Conservation (phyloP, 23 tunicate species). For the Oikopleura dioica region DNA sequence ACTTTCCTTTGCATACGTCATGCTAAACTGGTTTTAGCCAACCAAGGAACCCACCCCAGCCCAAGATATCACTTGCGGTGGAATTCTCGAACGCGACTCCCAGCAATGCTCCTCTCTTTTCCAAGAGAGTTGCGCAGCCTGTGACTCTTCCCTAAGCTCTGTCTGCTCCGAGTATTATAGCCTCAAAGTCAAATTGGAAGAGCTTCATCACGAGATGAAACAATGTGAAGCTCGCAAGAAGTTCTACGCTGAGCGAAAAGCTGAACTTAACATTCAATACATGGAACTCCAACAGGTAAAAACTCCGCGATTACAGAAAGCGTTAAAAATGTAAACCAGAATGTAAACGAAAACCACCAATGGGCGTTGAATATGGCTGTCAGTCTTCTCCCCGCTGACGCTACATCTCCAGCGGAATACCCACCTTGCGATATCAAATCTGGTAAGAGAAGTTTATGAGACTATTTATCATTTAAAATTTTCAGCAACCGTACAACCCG, state of each 20-base stretch:
- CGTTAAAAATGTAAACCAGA: neutral
- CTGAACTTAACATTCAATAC: neutral
- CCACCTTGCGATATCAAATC: no score
- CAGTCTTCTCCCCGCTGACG: no score
- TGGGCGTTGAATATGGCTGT: neutral
- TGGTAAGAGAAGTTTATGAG: no score
- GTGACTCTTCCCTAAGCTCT: neutral
- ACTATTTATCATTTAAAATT: neutral
- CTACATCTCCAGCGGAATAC: no score
- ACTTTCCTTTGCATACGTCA: no score
- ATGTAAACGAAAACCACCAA: neutral
- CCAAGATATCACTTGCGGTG: slow-evolving; percentile 6
- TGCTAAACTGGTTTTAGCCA: no score
- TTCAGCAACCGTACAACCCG: neutral
- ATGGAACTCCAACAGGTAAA: neutral
- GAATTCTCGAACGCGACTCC: neutral
- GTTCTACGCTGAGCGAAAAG: neutral
- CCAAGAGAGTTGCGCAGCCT: neutral
- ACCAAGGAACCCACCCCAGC: no score
- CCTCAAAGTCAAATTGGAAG: neutral
- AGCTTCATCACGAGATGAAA: neutral
- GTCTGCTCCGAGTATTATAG: neutral
- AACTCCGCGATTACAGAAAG: neutral
- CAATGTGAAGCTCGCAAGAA: neutral
- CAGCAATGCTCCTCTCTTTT: neutral